phyloP scores from a whole-genome alignment of 2,888 invertebrate genomes.

The Gastracanthus pulcherrimus region DNA sequence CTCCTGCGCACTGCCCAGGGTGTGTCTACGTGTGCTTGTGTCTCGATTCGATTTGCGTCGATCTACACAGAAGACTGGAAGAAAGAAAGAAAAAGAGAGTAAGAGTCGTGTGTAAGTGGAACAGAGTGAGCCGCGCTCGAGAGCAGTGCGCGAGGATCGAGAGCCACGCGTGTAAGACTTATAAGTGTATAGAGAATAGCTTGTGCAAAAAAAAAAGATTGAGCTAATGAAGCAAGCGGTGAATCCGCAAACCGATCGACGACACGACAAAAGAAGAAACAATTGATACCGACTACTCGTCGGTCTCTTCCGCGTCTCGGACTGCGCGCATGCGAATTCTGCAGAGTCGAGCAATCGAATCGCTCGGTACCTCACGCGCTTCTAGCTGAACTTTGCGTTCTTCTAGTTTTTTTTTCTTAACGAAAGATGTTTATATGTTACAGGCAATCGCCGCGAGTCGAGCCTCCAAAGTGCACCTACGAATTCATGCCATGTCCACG shows the following conservation, averaged over 20 bases:
- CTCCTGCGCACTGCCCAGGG: constrained; percentile 11
- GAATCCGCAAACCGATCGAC: no score
- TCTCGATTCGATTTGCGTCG: no score
- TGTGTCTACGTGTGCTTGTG: not conserved
- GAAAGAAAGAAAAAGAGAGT: no score
- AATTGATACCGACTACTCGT: not conserved
- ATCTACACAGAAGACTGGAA: no score
- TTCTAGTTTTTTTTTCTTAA: not conserved
- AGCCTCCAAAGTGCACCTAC: not conserved
- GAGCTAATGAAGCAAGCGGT: no score
- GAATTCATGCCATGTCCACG: not conserved
- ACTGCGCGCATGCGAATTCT: not conserved
- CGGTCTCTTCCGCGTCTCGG: constrained; percentile 21
- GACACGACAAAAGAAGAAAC: not conserved
- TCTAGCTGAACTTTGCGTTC: no score
- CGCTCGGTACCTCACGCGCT: not conserved
- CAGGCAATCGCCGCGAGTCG: constrained; percentile 2
- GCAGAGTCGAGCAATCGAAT: constrained; percentile 30
- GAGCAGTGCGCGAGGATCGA: no score
- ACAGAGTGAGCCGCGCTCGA: no score
- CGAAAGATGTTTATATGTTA: not conserved
- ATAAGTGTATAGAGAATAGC: no score
- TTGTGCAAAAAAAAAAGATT: no score
- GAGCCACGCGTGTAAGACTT: not conserved
- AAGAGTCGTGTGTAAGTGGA: no score